These are phyloP conservation scores for Rhyacophila brunnea DNA, from an alignment of 1,140 invertebrate genomes.

Conservation along the genomic window DNA sequence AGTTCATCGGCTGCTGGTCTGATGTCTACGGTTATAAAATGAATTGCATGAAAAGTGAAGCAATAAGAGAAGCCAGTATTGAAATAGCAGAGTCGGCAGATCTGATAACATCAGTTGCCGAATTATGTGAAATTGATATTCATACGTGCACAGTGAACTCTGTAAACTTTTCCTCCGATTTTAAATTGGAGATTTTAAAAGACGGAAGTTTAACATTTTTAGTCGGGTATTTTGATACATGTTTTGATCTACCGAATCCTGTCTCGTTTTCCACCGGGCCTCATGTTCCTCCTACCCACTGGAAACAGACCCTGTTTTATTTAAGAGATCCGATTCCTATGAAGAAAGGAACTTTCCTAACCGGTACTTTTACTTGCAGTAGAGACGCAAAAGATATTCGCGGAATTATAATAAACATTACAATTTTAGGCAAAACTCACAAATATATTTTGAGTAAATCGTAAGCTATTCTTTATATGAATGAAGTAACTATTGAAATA, in stretches of 20 bases:
- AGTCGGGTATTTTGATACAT: slow-evolving; percentile 91
- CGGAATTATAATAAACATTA: slow-evolving; percentile 45
- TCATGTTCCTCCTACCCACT: slow-evolving; percentile 79
- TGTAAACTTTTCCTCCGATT: slow-evolving; percentile 77
- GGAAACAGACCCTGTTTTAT: slow-evolving; percentile 95
- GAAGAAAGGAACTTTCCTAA: slow-evolving; percentile 70
- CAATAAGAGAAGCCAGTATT: slow-evolving; percentile 85
- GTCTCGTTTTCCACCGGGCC: slow-evolving; percentile 75
- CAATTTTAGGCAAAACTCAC: slow-evolving; percentile 50
- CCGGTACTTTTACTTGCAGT: slow-evolving; percentile 63
- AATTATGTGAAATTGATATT: slow-evolving; percentile 74
- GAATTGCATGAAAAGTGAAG: slow-evolving; percentile 88
- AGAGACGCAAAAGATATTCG: slow-evolving; percentile 48
- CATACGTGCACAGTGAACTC: slow-evolving; percentile 79
- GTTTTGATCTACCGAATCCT: slow-evolving; percentile 72
- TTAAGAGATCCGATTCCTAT: slow-evolving; percentile 72
- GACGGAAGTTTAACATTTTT: slow-evolving; percentile 82
- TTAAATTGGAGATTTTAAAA: slow-evolving; percentile 68
- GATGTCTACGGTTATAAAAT: slow-evolving; percentile 98
- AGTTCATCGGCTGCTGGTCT: slow-evolving; percentile 86
- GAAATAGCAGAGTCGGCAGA: slow-evolving; percentile 76
- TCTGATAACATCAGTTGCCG: slow-evolving; percentile 71
- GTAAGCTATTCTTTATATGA: slow-evolving; percentile 1
- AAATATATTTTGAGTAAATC: slow-evolving; percentile 49
- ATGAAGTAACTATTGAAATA: slow-evolving; percentile 10